Base-by-base conservation (phyloP, 2,888 invertebrate genomes). In the Sinelater perroti region DNA sequence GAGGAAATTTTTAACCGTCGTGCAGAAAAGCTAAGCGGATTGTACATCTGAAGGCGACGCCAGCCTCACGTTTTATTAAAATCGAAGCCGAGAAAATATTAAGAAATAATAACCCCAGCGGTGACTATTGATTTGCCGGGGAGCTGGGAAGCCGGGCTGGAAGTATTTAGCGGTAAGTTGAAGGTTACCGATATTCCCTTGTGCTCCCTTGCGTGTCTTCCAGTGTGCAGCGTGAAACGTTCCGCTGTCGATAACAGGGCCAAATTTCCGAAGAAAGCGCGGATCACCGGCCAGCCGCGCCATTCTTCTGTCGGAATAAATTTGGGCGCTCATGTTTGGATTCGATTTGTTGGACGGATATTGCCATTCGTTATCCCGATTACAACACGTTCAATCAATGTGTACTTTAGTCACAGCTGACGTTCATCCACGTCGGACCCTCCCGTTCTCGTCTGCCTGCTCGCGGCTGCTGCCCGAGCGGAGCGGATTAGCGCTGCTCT, bases 351-450 rank as follows among this genome's bases (percentile, higher is more conserved):
- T 64, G 67, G 65, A 67, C 73, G 71, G 73, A 73, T 72, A 73
- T 73, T 73, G 72, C 68, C 67, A 70, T 72, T 72, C 71, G 72
- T 72, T 73, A 73, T 72, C 72, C 72, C 68, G 72, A 73, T 73
- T 71, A 71, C 68, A 63, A 67, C 62, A 67, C 69, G 69, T 68
- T 69, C 70, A 65, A 67, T 68, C 68, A 66, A 64, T 67, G 68
- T 64, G 60, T 66, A 63, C 57, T 57, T 57, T 60, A 42, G 45
- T 44, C 54, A 60, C 40, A 51, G 40, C 40, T 55, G 49, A 60
- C 51, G 46, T 60, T 55, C 46, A 55, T 60, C 40, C 40, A 60
- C 59, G 59, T 60, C 53, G 47, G 26, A 24, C 51, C 7, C 13
- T 35, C 18, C 35, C 50, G 18, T 30, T 44, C 54, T 54, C 24